Evolutionary conservation across 2,888 invertebrate species (phyloP).

Genomic region (Pterobdella sp.): DNA sequence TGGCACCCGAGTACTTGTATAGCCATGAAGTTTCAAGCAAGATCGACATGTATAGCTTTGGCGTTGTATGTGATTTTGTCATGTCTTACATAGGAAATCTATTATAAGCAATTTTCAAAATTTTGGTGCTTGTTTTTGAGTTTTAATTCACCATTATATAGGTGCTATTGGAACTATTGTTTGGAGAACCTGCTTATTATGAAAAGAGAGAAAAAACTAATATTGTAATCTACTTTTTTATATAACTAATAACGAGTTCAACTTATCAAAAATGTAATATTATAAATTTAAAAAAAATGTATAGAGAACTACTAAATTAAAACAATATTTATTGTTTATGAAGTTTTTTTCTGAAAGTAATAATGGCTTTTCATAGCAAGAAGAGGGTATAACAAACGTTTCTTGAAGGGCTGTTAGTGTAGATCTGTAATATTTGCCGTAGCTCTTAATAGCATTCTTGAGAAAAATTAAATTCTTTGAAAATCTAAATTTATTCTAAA

Average conservation of each 20-base stretch:
- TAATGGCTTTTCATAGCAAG: too few species aligned
- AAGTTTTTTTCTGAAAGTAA: too few species aligned
- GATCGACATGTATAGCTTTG: slow-evolving; percentile 30
- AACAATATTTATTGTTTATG: too few species aligned
- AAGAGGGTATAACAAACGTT: too few species aligned
- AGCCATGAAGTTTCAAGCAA: slow-evolving; percentile 24
- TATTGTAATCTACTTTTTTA: slow-evolving; percentile 3
- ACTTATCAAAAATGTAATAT: not conserved
- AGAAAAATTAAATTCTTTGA: too few species aligned
- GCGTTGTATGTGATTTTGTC: slow-evolving; percentile 21
- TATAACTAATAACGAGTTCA: not conserved
- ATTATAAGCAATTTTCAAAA: not conserved
- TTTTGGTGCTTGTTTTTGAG: not conserved
- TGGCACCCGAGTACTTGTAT: slow-evolving; percentile 30
- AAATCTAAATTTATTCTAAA: too few species aligned
- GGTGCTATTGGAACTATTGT: slow-evolving; percentile 19
- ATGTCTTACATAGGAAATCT: not conserved
- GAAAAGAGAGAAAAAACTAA: not conserved
- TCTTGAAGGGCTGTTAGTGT: too few species aligned
- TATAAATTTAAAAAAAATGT: not conserved
- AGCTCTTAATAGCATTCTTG: too few species aligned
- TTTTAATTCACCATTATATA: not conserved
- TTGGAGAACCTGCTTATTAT: slow-evolving; percentile 8
- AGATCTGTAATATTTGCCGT: too few species aligned
- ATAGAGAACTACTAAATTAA: too few species aligned